Conservation (phyloP, 2,888 invertebrate genomes). For the Archaeoteleia sp. region DNA sequence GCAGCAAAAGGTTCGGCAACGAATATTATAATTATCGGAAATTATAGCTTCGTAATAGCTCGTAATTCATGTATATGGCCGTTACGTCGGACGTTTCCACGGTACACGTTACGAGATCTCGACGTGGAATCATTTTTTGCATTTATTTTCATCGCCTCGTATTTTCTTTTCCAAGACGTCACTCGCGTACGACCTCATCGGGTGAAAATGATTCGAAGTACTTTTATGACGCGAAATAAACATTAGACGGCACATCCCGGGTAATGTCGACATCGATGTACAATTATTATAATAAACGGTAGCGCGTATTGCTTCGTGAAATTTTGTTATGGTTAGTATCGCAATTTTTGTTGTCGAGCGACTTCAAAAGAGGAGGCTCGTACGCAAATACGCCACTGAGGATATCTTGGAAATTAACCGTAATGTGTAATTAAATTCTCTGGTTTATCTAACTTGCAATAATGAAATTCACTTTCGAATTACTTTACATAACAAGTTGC, state of each 20-base stretch:
- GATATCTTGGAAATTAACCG: background rate
- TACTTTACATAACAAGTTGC: constrained; percentile 9
- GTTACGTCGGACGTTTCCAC: constrained; percentile 5
- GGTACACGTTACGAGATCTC: constrained; percentile 5
- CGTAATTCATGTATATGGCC: constrained; percentile 3
- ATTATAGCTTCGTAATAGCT: constrained; percentile 17
- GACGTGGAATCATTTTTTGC: background rate
- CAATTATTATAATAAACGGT: too few relatives aligned
- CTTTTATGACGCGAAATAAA: background rate
- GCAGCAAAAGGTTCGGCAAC: constrained; percentile 7
- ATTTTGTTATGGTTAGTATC: too few relatives aligned
- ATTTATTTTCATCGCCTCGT: constrained; percentile 2
- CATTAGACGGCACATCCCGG: background rate
- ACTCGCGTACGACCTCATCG: too few relatives aligned
- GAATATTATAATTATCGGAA: constrained; percentile 12
- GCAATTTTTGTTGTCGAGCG: too few relatives aligned
- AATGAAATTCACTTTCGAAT: constrained; percentile 9
- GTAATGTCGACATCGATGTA: background rate
- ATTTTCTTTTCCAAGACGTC: background rate
- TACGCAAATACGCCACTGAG: background rate
- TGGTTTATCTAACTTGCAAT: background rate
- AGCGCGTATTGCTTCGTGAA: too few relatives aligned
- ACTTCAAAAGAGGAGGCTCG: background rate
- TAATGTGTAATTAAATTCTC: constrained; percentile 3
- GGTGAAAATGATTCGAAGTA: too few relatives aligned